Conservation (phyloP, 2,888 invertebrate species). For the Tachina fera region DNA sequence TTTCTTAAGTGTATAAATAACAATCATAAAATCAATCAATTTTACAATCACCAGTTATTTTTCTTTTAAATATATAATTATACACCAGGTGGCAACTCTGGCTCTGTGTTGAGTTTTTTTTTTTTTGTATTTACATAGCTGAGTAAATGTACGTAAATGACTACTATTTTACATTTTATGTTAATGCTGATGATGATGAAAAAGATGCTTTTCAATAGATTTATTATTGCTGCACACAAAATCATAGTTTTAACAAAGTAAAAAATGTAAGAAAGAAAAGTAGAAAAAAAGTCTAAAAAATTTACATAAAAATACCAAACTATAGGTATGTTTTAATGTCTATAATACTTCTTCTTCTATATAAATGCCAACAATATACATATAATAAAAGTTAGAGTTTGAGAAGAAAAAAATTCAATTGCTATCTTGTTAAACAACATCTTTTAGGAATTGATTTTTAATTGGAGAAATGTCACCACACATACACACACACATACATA, state of each 20-base stretch:
- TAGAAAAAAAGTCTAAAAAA: not conserved
- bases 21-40: too few species aligned
- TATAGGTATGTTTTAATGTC: not conserved
- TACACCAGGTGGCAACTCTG: too few species aligned
- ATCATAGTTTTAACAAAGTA: not conserved
- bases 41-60: too few species aligned
- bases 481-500: too few species aligned
- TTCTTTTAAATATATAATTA: too few species aligned
- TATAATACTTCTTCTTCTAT: too few species aligned
- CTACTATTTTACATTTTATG: not conserved
- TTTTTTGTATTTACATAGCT: not conserved
- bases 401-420: not conserved
- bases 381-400: not conserved
- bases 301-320: conserved; percentile 24
- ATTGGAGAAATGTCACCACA: not conserved
- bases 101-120: too few species aligned
- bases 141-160: not conserved
- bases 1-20: too few species aligned
- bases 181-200: conserved; percentile 17
- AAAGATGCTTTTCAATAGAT: not conserved
- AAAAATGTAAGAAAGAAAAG: not conserved
- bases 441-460: not conserved
- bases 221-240: not conserved
- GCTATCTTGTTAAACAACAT: not conserved
- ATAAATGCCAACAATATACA: too few species aligned